A percentile compares a stretch with the other conserved stretches of the same genome.
Evolutionary conservation across 1,140 invertebrate genomes (phyloP).

Genomic region (Drosophila persimilis): DNA sequence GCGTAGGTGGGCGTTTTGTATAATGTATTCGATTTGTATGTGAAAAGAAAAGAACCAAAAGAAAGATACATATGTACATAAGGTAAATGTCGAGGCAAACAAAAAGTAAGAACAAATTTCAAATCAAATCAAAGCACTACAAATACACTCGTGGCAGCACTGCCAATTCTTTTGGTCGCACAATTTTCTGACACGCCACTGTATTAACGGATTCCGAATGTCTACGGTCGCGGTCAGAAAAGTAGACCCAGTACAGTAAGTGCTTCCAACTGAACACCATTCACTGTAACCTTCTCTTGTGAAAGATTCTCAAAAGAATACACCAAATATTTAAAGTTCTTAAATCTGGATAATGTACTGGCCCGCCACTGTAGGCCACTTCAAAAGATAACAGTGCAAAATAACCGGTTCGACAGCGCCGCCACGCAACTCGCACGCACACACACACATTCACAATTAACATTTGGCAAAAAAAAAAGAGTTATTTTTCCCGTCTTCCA

Average conservation of each 20-base stretch:
- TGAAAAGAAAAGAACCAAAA: slow-evolving; percentile 65
- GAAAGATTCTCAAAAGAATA: too few relatives aligned
- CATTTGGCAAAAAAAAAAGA: slow-evolving; percentile 20
- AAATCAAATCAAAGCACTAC: slow-evolving; percentile 6
- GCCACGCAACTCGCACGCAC: slow-evolving; percentile 6
- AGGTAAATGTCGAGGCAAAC: not conserved
- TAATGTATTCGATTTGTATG: slow-evolving; percentile 45
- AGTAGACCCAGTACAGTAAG: too few relatives aligned
- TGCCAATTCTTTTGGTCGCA: not conserved
- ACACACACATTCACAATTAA: slow-evolving; percentile 1
- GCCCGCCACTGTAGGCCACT: slow-evolving; percentile 22
- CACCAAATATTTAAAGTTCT: too few relatives aligned
- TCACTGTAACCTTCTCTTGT: too few relatives aligned
- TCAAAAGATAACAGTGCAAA: slow-evolving; percentile 25
- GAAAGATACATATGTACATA: slow-evolving; percentile 18
- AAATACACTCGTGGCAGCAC: not conserved
- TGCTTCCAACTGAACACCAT: too few relatives aligned
- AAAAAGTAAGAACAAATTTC: slow-evolving; percentile 25
- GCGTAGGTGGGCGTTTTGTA: slow-evolving; percentile 37
- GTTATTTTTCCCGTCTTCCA: slow-evolving; percentile 16
- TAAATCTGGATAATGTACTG: not conserved
- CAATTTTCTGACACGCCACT: too few relatives aligned
- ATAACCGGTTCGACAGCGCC: slow-evolving; percentile 23
- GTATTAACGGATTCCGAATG: too few relatives aligned
- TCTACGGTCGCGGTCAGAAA: too few relatives aligned